Evolutionary conservation across 2,113 vertebrate genomes (phyloP).

Genomic region (Nesospiza acunhae): DNA sequence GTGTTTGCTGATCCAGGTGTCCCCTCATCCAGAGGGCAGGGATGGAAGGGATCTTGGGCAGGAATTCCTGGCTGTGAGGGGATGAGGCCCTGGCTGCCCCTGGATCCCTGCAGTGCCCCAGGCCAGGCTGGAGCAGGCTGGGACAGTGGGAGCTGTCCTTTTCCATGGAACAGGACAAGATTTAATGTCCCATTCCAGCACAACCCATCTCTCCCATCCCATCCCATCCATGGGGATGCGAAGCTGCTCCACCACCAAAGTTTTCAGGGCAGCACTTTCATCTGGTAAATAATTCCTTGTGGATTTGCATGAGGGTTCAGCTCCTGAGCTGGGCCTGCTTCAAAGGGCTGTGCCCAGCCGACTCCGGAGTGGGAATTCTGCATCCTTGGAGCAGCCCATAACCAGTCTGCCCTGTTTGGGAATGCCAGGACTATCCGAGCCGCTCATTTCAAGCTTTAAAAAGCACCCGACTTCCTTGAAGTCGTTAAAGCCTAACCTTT

Average conservation of each 20-base stretch:
- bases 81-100: background rate
- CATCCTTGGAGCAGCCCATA: background rate
- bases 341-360: background rate
- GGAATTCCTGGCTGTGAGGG: background rate
- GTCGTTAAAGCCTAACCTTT: constrained; percentile 60
- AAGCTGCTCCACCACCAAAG: background rate
- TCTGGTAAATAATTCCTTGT: background rate
- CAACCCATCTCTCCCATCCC: no score
- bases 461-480: constrained; percentile 57
- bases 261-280: background rate
- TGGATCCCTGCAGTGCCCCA: background rate
- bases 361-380: background rate
- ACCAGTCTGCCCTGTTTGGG: constrained; percentile 34
- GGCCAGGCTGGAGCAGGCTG: background rate
- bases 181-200: background rate
- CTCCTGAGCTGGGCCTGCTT: background rate
- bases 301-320: constrained; percentile 35
- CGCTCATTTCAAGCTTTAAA: background rate
- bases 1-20: no score
- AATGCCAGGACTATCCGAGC: background rate
- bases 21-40: background rate
- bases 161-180: background rate
- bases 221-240: rapidly evolving
- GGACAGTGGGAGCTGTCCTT: rapidly evolving
- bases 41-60: background rate